Percentiles rank a stretch among this genome's conserved stretches.
phyloP scores from a whole-genome alignment of 2,888 invertebrate species.

The Lasius platythorax region DNA sequence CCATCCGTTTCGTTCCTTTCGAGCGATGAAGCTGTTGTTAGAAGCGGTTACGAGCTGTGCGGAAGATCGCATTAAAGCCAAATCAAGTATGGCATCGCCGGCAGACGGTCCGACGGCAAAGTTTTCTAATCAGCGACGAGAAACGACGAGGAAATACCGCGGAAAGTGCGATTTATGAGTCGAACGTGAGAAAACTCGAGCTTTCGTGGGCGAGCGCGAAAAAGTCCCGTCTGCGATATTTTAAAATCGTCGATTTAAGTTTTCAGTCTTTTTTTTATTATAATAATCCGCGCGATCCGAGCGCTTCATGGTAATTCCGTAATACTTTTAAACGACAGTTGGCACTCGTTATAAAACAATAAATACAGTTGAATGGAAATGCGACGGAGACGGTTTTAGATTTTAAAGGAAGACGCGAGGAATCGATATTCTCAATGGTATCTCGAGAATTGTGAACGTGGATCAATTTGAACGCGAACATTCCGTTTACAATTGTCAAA shows the following conservation, averaged over 20 bases:
- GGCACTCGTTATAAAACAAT: slow-evolving; percentile 5
- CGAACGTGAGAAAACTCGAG: slow-evolving; percentile 26
- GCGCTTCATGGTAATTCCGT: not conserved
- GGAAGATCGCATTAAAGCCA: slow-evolving; percentile 70
- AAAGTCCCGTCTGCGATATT: not conserved
- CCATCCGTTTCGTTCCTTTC: slow-evolving; percentile 25
- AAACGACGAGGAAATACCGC: slow-evolving; percentile 13
- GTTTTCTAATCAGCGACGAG: not conserved
- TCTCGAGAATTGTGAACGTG: not conserved
- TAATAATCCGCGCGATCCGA: not conserved
- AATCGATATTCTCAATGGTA: not conserved
- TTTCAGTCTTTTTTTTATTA: not conserved
- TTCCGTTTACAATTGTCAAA: not conserved
- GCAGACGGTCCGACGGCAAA: slow-evolving; percentile 31
- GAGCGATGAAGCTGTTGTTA: slow-evolving; percentile 55
- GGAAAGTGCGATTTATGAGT: slow-evolving; percentile 39
- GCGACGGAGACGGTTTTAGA: not conserved
- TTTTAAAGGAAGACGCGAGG: not conserved
- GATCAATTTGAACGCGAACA: not conserved
- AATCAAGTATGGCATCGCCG: slow-evolving; percentile 69
- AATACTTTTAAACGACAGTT: not conserved
- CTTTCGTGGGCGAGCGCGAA: not conserved
- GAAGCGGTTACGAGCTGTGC: slow-evolving; percentile 67
- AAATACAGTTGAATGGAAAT: not conserved
- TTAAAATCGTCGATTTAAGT: slow-evolving; percentile 2